Conservation (phyloP, 2,113 vertebrate species). For the Oreochromis tanganicae region DNA sequence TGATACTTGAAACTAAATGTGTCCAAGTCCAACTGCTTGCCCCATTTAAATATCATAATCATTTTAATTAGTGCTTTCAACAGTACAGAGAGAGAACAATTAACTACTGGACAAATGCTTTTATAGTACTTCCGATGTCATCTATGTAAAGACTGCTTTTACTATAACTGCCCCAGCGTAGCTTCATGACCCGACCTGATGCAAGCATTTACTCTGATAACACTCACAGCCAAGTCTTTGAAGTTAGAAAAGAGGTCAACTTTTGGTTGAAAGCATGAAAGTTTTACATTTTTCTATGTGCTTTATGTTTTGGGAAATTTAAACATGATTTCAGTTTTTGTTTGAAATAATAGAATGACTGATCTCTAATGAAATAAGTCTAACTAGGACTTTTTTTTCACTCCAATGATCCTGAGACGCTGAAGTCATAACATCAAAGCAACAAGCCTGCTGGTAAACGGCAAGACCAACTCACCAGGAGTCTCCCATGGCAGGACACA, state of each 20-base stretch:
- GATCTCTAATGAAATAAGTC: conserved; percentile 31
- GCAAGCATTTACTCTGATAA: neutral
- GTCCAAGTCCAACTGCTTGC: neutral
- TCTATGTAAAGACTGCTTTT: neutral
- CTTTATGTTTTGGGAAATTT: neutral
- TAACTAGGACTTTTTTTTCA: neutral
- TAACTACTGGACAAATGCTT: neutral
- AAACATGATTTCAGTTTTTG: neutral
- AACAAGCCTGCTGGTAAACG: conserved; percentile 32
- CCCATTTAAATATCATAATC: neutral
- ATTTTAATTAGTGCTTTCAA: neutral
- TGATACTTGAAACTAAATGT: neutral
- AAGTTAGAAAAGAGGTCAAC: neutral
- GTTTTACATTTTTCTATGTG: conserved; percentile 3
- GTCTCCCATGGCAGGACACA: conserved; percentile 28
- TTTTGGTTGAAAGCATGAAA: neutral
- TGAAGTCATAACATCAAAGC: conserved; percentile 54
- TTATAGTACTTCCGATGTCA: neutral
- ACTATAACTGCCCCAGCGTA: neutral
- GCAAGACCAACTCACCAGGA: conserved; percentile 42
- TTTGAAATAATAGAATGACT: neutral
- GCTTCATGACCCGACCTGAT: neutral
- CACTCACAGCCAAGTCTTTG: neutral
- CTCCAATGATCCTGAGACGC: neutral
- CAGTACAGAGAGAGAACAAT: neutral